A percentile compares a stretch with the other conserved stretches of the same genome.
These are phyloP conservation scores for Acanthopagrus latus DNA, from an alignment of 2,797 vertebrate species.

Conservation along the genomic window DNA sequence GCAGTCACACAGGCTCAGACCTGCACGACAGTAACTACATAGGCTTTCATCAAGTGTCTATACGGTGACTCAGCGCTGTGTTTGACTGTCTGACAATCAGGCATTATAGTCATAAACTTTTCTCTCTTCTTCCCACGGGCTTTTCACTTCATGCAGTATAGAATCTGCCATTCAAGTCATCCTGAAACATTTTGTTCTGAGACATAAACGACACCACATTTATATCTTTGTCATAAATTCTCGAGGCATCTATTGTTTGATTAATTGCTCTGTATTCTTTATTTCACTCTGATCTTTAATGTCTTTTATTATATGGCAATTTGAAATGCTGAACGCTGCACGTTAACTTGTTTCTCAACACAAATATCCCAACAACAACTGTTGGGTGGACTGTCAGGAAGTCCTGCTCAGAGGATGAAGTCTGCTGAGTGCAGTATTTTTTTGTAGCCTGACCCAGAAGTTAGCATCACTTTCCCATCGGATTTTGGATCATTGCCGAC, in stretches of 20 bases:
- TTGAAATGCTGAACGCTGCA: background rate
- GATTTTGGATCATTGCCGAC: too few relatives aligned
- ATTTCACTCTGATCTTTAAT: background rate
- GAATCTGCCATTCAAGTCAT: conserved; percentile 4
- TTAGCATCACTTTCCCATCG: too few relatives aligned
- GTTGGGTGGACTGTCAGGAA: too few relatives aligned
- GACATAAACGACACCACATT: conserved; percentile 3
- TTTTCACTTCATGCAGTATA: conserved; percentile 13
- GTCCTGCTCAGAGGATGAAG: too few relatives aligned
- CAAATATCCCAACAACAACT: too few relatives aligned
- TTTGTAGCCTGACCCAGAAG: too few relatives aligned
- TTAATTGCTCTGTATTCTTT: background rate
- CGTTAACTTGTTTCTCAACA: background rate
- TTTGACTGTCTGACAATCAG: conserved; percentile 17
- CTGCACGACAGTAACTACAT: background rate
- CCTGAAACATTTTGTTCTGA: conserved; percentile 3
- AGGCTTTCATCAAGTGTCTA: conserved; percentile 2
- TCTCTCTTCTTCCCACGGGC: background rate
- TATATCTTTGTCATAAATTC: conserved; percentile 1
- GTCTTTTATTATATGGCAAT: background rate
- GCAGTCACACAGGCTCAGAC: background rate
- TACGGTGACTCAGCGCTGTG: background rate
- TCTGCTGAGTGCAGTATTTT: too few relatives aligned
- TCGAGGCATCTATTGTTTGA: background rate
- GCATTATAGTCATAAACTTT: background rate